phyloP scores from a whole-genome alignment of 2,113 vertebrate species.

The Poicephalus gulielmi region DNA sequence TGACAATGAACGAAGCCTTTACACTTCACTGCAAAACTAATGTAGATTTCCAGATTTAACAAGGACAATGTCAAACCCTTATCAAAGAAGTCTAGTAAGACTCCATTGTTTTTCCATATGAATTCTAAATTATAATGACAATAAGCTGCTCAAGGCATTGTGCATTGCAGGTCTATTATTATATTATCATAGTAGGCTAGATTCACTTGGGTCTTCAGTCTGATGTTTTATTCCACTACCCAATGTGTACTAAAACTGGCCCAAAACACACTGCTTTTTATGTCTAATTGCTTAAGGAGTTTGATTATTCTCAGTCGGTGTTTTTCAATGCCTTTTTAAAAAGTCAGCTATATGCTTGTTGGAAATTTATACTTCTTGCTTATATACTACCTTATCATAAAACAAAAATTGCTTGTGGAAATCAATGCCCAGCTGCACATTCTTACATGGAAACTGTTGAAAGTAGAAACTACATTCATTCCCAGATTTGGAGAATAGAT shows the following conservation, averaged over 20 bases:
- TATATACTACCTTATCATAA: background rate
- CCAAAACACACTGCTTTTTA: background rate
- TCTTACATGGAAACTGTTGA: background rate
- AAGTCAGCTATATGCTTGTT: background rate
- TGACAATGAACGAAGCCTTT: conserved; percentile 31
- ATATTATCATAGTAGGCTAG: background rate
- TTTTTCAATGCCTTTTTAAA: background rate
- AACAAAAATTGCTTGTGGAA: background rate
- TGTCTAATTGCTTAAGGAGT: conserved; percentile 6
- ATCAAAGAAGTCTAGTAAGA: conserved; percentile 34
- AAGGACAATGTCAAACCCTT: conserved; percentile 35
- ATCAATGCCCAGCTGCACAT: background rate
- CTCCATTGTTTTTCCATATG: conserved; percentile 29
- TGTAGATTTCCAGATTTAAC: conserved; percentile 4
- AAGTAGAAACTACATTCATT: background rate
- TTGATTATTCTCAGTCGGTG: background rate
- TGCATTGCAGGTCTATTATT: conserved; percentile 10
- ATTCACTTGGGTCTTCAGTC: conserved; percentile 23
- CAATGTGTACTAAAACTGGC: background rate
- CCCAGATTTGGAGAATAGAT: background rate
- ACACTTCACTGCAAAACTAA: conserved; percentile 28
- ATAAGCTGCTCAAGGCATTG: conserved; percentile 12
- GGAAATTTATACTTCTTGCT: background rate
- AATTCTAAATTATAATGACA: conserved; percentile 53
- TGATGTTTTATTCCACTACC: conserved; percentile 21